Evolutionary conservation across 2,797 vertebrate species (phyloP).

Genomic region (Syngnathus rostellatus): DNA sequence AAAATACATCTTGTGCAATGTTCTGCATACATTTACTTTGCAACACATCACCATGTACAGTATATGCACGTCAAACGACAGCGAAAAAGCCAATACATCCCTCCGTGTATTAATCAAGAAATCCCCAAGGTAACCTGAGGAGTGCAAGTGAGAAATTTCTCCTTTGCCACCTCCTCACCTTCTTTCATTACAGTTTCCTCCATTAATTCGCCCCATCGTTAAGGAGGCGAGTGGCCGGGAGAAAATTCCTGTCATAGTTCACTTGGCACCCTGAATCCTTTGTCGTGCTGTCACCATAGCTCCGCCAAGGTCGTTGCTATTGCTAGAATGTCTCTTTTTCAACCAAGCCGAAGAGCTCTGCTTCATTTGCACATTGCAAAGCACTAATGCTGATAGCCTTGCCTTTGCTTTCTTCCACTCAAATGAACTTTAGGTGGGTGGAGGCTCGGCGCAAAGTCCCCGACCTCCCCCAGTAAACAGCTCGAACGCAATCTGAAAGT

Average conservation of each 20-base stretch:
- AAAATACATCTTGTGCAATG: not conserved
- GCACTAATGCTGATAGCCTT: constrained; percentile 15
- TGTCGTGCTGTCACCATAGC: constrained; percentile 36
- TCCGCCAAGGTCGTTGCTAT: constrained; percentile 31
- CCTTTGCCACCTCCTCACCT: not conserved
- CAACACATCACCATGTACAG: not conserved
- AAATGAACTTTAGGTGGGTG: constrained; percentile 26
- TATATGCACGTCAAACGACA: not conserved
- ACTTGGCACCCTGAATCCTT: constrained; percentile 19
- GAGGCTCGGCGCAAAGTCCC: constrained; percentile 18
- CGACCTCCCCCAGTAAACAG: constrained; percentile 10
- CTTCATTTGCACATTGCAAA: constrained; percentile 16
- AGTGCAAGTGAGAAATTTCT: constrained; percentile 26
- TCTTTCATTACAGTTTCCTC: constrained; percentile 18
- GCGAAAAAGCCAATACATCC: constrained; percentile 17
- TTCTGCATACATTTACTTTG: not conserved
- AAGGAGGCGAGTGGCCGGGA: constrained; percentile 39
- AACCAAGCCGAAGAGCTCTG: constrained; percentile 9
- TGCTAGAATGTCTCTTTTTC: constrained; percentile 13
- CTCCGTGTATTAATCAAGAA: constrained; percentile 25
- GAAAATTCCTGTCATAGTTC: constrained; percentile 39
- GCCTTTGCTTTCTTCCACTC: constrained; percentile 25
- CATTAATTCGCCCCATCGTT: constrained; percentile 59
- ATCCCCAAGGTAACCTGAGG: constrained; percentile 42
- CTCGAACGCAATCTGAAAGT: constrained; percentile 24